Evolutionary conservation across 1,140 invertebrate genomes (phyloP), one percentile per base, ranked within the genome.

Genomic region (Globodera rostochiensis): DNA sequence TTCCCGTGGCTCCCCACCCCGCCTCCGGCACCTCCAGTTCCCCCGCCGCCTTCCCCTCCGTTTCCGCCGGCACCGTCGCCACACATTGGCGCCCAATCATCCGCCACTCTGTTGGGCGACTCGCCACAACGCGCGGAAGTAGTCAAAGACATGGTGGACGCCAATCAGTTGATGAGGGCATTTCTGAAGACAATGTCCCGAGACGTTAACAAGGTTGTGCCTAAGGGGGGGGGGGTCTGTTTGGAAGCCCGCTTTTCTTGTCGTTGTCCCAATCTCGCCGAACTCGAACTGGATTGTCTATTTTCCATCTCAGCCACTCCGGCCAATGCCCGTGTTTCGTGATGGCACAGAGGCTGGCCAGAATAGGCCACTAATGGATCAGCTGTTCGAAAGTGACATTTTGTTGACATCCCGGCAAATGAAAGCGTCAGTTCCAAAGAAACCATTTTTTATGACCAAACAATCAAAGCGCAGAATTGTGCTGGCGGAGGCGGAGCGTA

Each of bases 401-500:
- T 66, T 86, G n/a, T 53, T 86, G 45, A 86, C 85, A 19, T 83
- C 83, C 3, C 67, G 84, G 19, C 85, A 86, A 46, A 84, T 84
- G 69, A 86, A 87, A 77, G 85, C 85, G 85, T 85, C 11, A 70
- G 64, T 57, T 19, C 36, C 47, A 67, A 46, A 47, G 25, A 46
- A 25, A 57, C 71, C 13, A 64, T 60, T 70, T 66, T 81, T 45
- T 69, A 25, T 81, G 11, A 66, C 36, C 11, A 83, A 78, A 67
- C 25, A 60, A 57, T 36, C 36, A 49, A 21, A 60, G n/a, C 81
- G 70, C 60, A 85, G 84, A 74, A 86, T 86, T 19, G 85, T 86
- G n/a, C 47, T 86, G 36, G 85, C 85, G 6, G 85, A 86, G 74
- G 85, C 86, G 77, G 86, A 89, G 64, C 75, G 77, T 60, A 85